phyloP scores from a whole-genome alignment of 2,888 invertebrate species.

The Seladonia tumulorum region DNA sequence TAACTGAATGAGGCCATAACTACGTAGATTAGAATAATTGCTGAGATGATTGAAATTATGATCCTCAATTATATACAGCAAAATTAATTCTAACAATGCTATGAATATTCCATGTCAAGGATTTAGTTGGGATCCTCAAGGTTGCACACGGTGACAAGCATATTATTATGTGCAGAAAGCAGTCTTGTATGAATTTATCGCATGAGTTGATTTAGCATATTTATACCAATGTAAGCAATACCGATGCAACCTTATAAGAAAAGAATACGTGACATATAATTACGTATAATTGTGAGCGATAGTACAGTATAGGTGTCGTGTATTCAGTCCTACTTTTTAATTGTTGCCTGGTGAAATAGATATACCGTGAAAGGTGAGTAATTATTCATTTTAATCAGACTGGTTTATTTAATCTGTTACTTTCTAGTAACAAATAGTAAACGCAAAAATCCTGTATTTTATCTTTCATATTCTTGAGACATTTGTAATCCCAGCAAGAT shows the following conservation, averaged over 20 bases:
- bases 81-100: conserved; percentile 1
- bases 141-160: background rate
- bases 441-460: background rate
- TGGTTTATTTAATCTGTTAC: background rate
- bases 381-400: background rate
- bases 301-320: no score
- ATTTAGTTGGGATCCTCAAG: background rate
- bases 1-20: background rate
- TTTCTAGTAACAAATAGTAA: background rate
- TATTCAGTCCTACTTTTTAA: no score
- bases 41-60: background rate
- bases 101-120: conserved; percentile 1
- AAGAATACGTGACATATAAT: background rate
- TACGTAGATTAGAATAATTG: background rate
- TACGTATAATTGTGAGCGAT: background rate
- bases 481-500: background rate
- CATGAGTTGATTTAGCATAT: background rate
- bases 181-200: background rate
- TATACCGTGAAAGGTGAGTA: no score
- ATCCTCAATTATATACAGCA: conserved; percentile 2
- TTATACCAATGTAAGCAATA: background rate
- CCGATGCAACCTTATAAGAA: background rate
- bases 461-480: background rate
- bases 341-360: no score
- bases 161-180: background rate